Conservation (phyloP, 2,888 invertebrate species). For the Carcina quercana region DNA sequence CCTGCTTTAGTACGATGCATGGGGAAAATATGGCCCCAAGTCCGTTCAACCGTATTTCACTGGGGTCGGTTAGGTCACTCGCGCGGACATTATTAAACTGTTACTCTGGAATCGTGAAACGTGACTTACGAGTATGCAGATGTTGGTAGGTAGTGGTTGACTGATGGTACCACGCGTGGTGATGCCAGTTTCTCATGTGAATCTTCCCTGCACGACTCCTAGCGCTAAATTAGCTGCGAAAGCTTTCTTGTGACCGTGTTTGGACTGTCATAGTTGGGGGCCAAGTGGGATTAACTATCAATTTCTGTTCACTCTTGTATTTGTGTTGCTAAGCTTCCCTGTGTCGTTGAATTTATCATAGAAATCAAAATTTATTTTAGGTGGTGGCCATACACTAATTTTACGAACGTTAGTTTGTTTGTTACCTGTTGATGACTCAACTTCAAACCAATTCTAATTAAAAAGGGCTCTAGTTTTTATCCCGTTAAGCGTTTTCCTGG, state of each 20-base stretch:
- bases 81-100: conserved; percentile 73
- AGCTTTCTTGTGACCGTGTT: conserved; percentile 34
- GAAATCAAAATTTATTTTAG: no score
- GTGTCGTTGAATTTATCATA: no score
- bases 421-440: no score
- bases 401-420: no score
- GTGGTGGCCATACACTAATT: no score
- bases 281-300: no score
- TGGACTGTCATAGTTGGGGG: no score
- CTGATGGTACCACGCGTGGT: conserved; percentile 66
- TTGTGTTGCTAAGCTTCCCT: no score
- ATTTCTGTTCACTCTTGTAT: no score
- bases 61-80: conserved; percentile 57
- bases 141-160: conserved; percentile 69
- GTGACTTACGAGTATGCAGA: conserved; percentile 72
- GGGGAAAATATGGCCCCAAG: conserved; percentile 68
- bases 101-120: conserved; percentile 64
- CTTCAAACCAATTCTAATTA: no score
- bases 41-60: conserved; percentile 71
- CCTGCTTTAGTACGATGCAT: conserved; percentile 69
- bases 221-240: conserved; percentile 56
- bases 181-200: conserved; percentile 65
- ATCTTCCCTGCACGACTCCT: conserved; percentile 59
- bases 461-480: no score
- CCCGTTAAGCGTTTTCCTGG: no score